Percentiles rank a stretch among this genome's conserved stretches.
Evolutionary conservation across 2,888 invertebrate species (phyloP).

Genomic region (Tetragonisca angustula): DNA sequence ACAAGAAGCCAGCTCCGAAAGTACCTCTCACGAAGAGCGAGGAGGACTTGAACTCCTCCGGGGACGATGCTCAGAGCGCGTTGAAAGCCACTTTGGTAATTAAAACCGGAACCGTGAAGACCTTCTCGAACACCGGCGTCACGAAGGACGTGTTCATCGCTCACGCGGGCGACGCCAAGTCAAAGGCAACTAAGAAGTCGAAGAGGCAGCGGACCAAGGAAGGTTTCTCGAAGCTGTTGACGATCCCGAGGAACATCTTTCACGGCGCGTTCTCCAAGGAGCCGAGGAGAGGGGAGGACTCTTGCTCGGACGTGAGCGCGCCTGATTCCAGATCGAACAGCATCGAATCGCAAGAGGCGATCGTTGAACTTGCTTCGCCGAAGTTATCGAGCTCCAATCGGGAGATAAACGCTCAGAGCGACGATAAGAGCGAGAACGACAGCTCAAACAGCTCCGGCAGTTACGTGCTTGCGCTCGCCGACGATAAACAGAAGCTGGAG

Average conservation of each 20-base stretch:
- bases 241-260: slow-evolving; percentile 80
- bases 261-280: slow-evolving; percentile 79
- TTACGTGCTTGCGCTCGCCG: slow-evolving; percentile 26
- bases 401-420: slow-evolving; percentile 13
- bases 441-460: slow-evolving; percentile 25
- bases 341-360: slow-evolving; percentile 66
- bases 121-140: slow-evolving; percentile 72
- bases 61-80: slow-evolving; percentile 72
- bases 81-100: slow-evolving; percentile 85
- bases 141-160: slow-evolving; percentile 75
- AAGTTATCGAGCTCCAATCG: slow-evolving; percentile 32
- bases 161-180: slow-evolving; percentile 61
- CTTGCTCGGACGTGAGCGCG: slow-evolving; percentile 59
- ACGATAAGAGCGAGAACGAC: slow-evolving; percentile 26
- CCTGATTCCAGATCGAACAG: slow-evolving; percentile 75
- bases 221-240: slow-evolving; percentile 77
- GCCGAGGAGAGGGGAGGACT: slow-evolving; percentile 59
- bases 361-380: slow-evolving; percentile 47
- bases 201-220: slow-evolving; percentile 72
- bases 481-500: background rate
- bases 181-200: slow-evolving; percentile 64
- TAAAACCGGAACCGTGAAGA: slow-evolving; percentile 83
- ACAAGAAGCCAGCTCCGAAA: slow-evolving; percentile 85
- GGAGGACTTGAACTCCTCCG: slow-evolving; percentile 54
- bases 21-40: slow-evolving; percentile 78